Conservation (phyloP, 2,797 vertebrate species). For the Artibeus jamaicensis region DNA sequence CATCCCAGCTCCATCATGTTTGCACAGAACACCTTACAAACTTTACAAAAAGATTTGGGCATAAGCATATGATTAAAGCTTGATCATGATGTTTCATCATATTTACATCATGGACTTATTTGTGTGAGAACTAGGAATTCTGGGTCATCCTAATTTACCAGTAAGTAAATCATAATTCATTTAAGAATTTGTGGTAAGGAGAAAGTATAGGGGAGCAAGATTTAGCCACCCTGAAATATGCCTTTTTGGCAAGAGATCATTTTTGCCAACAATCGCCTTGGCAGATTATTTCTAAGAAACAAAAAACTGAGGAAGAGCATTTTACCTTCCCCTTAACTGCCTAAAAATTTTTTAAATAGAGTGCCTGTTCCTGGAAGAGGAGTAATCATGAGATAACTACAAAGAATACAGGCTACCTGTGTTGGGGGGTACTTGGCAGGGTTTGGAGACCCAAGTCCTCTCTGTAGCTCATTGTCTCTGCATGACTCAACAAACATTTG, state of each 20-base stretch:
- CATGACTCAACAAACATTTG: neutral
- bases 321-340: neutral
- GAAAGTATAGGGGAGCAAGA: neutral
- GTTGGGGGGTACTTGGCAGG: neutral
- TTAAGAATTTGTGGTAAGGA: neutral
- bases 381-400: neutral
- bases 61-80: neutral
- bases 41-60: neutral
- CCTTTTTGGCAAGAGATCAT: neutral
- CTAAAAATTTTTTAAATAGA: neutral
- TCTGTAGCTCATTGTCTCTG: neutral
- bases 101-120: neutral
- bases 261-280: neutral
- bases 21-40: neutral
- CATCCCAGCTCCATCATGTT: neutral
- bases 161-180: neutral
- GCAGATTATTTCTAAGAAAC: neutral
- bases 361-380: neutral
- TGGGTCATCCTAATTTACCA: neutral
- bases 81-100: neutral
- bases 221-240: neutral
- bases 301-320: neutral
- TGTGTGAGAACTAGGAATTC: constrained; percentile 5
- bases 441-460: neutral
- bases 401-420: neutral